Evolutionary conservation across 2,888 invertebrate species (phyloP), one percentile per base, ranked within the genome.

Genomic region (Sminthurides aquaticus): DNA sequence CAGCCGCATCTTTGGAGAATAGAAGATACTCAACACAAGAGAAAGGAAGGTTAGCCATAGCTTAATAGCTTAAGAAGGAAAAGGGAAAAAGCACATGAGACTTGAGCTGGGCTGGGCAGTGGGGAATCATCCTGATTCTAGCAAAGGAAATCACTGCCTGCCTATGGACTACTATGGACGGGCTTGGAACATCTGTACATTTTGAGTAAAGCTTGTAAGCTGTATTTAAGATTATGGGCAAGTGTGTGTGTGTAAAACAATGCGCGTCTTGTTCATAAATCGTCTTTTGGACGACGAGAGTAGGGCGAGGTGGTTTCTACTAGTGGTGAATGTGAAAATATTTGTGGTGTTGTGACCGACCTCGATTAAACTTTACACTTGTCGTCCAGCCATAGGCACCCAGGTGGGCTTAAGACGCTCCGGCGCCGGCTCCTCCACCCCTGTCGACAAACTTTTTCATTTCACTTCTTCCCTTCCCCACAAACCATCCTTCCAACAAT

Each of bases 341-440:
- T 65, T 66, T 62, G 66, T 58, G 58, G 61, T 57, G 62, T 58
- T 62, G 62, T 66, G 66, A 66, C 66, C 66, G 62, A 61, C 66
- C 66, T 61, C 62, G 66, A 65, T 61, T 65, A 64, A 60, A 66
- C 60, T 60, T 60, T 64, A 60, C 67, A 64, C 67, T 67, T 61
- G 67, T 64, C 64, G 62, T 64, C 59, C 56, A 54, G 56, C 54
- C 57, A 28, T 56, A 57, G 58, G 52, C 59, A 58, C 67, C 63
- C 67, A 67, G 67, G 67, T 67, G 67, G 64, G 64, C 65, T 60
- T 49, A 22, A 63, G 67, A 65, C 67, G 56, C 43, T 27, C 34
- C 43, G 65, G 67, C 65, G 67, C 67, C 65, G 59, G 43, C 43
- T 28, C 29, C 64, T 28, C 28, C 57, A 57, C 49, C 29, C 22